Base-by-base conservation (phyloP, 1,140 invertebrate species). In the Danaus melanippus region DNA sequence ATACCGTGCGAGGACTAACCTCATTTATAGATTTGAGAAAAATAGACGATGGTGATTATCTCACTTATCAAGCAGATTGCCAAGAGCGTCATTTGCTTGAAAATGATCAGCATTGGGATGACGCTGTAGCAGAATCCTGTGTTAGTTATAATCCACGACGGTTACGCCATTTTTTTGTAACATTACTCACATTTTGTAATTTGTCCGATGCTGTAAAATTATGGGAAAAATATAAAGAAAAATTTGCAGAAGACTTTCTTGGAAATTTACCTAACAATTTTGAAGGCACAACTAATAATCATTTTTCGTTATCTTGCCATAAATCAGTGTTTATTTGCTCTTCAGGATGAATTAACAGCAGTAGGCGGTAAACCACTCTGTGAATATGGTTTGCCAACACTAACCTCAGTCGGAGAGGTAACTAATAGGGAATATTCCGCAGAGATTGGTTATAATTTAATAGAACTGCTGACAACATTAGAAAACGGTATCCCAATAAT, bases 31-130 rank as follows among this genome's bases (percentile, higher is more conserved):
- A 11, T 42, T 15, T 50, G 17, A 50, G 12, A 42, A 50, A 10
- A 11, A 21, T 50, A n/a, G 12, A 50, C 17, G 11, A 42, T 42
- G 49, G 8, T 12, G 21, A 10, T 10, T 10, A 51, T 43, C 9
- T 8, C 1, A 51, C 40, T 9, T 51, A 10, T 42, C 40, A 51
- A 12, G 0, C 40, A 7, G 40, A 40, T 43, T 51, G 50, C 42
- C 41, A 10, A 17, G 58, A 43, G 5, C 41, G 46, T n/a, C n/a
- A 40, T 12, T 50, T 67, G 17, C 51, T 67, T n/a, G 62, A 60
- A 52, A 42, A 53, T 17, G 66, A 68, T 54, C 17, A 56, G 9
- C 60, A 68, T 46, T 68, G 57, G 59, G 50, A 60, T 48, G 49
- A 47, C 12, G 32, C 60, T 51, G 15, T 66, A 42, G 32, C 15